Evolutionary conservation across 2,113 vertebrate species (phyloP), one percentile per base, ranked within the genome.

Genomic region (Pollimyrus isidori): DNA sequence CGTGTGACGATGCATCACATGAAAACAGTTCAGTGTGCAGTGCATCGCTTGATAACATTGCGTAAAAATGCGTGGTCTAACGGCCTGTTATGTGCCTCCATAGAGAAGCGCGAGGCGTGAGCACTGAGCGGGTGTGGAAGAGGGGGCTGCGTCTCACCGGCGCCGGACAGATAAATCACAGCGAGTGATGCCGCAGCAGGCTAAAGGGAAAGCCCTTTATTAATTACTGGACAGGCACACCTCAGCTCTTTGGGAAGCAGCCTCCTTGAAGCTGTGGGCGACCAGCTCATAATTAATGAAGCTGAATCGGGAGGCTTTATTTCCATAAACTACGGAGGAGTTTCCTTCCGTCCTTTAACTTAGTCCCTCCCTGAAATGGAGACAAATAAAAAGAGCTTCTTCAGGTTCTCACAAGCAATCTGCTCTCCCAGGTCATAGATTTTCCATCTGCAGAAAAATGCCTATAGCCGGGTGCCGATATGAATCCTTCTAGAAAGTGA

Each of bases 141-240:
- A 92, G 92, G 91, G 53, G 90, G 50, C 52, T 91, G 91, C 53
- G 90, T 92, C 92, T 93, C 94, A 92, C 94, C 93, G 90, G 90
- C 91, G 93, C 93, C 88, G 94, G 93, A 94, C 94, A 93, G 92
- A 92, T 86, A 91, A 94, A 93, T 94, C 93, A 94, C 93, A 94
- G 93, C 90, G 88, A 89, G 91, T 93, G 92, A 94, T 92, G 93
- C 92, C 94, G 90, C 90, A 91, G 89, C 89, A 92, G 3, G 65
- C 92, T 92, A 94, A 93, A 94, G 93, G 93, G 92, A 91, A 93
- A 92, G 92, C 49, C 92, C 92, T 92, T 92, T 93, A 93, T 93
- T 95, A 95, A 94, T 95, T 92, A 94, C 84, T 89, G 94, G 91
- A 91, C 93, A 94, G 94, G 93, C 94, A 93, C 94, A 91, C 92